A percentile compares a stretch with the other conserved stretches of the same genome.
These are phyloP conservation scores for crab-eating macaque (Macaca fascicularis) DNA, from an alignment of 2,113 vertebrate genomes.

Conservation along the genomic window T2T-MFA8v1.1 NC_088387.1:42365501-42366000, in stretches of 20 bases:
- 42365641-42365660: background rate
- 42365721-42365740: background rate
- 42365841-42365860: background rate
- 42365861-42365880: background rate
- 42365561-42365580: background rate
- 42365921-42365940: background rate
- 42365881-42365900: background rate
- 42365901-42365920: background rate
- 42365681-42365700: background rate
- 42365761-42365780: background rate
- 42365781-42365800: background rate
- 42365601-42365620: background rate
- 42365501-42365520: background rate
- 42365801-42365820: background rate
- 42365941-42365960: background rate
- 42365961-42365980: background rate
- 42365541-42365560: background rate
- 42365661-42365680: background rate
- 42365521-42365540: background rate
- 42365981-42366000: background rate
- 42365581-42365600: background rate
- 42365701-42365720: background rate
- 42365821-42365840: background rate
- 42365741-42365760: background rate
- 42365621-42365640: background rate